Percentiles rank a stretch among this genome's conserved stretches.
Evolutionary conservation across 2,888 invertebrate species (phyloP).

Genomic region (Eristalis arbustorum): DNA sequence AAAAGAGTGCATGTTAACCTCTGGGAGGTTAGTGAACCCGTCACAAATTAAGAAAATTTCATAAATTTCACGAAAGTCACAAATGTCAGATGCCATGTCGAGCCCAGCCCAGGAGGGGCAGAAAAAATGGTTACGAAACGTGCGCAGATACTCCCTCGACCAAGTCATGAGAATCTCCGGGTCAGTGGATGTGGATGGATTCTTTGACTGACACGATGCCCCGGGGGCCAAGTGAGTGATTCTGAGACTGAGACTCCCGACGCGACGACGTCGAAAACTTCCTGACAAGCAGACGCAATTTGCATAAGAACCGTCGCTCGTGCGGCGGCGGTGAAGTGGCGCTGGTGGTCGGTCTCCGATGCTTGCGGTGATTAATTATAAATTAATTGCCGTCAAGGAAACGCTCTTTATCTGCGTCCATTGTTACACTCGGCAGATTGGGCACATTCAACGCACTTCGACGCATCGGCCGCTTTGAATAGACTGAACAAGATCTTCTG

Average conservation of each 20-base stretch:
- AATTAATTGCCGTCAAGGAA: conserved; percentile 36
- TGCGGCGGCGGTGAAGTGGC: not conserved
- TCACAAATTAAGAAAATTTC: not conserved
- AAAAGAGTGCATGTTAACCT: not conserved
- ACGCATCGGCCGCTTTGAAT: not conserved
- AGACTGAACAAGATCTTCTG: not conserved
- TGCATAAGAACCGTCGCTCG: not conserved
- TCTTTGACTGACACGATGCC: not conserved
- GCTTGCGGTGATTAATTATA: conserved; percentile 44
- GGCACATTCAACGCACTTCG: not conserved
- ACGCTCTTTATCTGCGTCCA: conserved; percentile 9
- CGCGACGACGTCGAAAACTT: no score
- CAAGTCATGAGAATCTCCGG: not conserved
- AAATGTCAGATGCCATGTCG: not conserved
- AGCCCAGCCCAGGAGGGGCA: not conserved
- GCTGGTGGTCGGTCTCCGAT: not conserved
- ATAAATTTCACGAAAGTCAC: not conserved
- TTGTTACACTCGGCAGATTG: not conserved
- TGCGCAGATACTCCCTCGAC: no score
- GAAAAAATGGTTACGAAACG: no score
- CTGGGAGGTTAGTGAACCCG: not conserved
- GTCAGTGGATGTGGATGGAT: not conserved
- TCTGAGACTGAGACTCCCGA: not conserved
- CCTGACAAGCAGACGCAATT: not conserved
- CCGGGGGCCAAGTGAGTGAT: not conserved